Evolutionary conservation across 1,140 invertebrate species (phyloP).

Genomic region (Eciton burchellii): DNA sequence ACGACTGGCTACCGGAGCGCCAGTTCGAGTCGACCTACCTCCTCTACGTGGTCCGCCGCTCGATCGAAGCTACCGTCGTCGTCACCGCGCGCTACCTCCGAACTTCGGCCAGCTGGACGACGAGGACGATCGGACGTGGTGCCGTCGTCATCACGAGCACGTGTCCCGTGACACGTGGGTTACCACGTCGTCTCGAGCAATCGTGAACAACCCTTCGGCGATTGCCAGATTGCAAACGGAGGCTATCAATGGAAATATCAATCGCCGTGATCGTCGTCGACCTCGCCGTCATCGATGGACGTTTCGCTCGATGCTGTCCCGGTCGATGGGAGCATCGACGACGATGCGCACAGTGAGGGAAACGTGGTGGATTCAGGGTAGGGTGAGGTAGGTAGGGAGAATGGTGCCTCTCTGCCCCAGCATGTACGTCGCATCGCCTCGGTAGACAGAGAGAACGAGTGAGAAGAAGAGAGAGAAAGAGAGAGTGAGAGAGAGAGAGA

Average conservation of each 20-base stretch:
- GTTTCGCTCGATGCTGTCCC: conserved; percentile 25
- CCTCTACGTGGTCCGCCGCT: conserved; percentile 13
- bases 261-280: background rate
- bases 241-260: conserved; percentile 4
- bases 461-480: too few relatives aligned
- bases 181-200: background rate
- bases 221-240: background rate
- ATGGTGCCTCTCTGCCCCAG: background rate
- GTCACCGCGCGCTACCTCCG: conserved; percentile 18
- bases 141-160: conserved; percentile 47
- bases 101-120: conserved; percentile 28
- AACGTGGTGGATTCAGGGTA: conserved; percentile 12
- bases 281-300: conserved; percentile 14
- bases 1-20: conserved; percentile 15
- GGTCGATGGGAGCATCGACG: background rate
- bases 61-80: conserved; percentile 38
- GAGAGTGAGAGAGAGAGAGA: too few relatives aligned
- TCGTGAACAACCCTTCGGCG: conserved; percentile 1
- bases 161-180: conserved; percentile 17
- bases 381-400: conserved; percentile 18
- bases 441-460: background rate
- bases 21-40: conserved; percentile 51
- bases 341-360: conserved; percentile 7
- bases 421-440: background rate
- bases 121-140: conserved; percentile 6